A percentile compares a stretch with the other conserved stretches of the same genome.
Evolutionary conservation across 2,797 vertebrate species (phyloP).

Genomic region (Coluber constrictor): DNA sequence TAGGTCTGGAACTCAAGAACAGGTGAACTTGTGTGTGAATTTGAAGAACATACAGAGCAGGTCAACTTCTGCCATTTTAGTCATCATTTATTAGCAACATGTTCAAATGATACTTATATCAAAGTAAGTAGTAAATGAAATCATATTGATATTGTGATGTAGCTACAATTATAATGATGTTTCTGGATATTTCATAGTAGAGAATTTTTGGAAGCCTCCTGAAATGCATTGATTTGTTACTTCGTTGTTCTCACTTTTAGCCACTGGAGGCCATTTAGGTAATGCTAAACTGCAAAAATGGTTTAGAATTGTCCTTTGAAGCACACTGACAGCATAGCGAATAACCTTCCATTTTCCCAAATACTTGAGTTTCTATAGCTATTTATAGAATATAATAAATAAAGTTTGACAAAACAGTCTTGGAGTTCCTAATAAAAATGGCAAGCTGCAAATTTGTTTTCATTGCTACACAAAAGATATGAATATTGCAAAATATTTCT

Average conservation of each 20-base stretch:
- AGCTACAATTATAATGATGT: background rate
- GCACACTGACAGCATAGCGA: background rate
- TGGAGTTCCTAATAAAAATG: background rate
- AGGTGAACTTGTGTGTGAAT: constrained; percentile 72
- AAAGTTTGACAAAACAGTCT: background rate
- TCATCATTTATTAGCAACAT: constrained; percentile 85
- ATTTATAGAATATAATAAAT: background rate
- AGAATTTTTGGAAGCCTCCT: background rate
- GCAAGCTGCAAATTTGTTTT: background rate
- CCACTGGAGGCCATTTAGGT: background rate
- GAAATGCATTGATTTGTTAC: background rate
- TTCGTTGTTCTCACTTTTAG: background rate
- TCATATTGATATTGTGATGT: constrained; percentile 41
- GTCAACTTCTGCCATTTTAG: constrained; percentile 92
- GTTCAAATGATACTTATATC: constrained; percentile 81
- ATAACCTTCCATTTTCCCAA: background rate
- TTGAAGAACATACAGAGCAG: constrained; percentile 85
- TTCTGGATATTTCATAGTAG: background rate
- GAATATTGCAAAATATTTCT: background rate
- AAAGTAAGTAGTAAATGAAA: constrained; percentile 78
- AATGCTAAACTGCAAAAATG: background rate
- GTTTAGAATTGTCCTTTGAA: background rate
- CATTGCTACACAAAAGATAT: background rate
- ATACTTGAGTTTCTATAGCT: background rate
- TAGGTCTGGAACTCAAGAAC: constrained; percentile 87